Evolutionary conservation across 2,113 vertebrate genomes (phyloP), one percentile per base, ranked within the genome.

Genomic region (Artemisiospiza belli): DNA sequence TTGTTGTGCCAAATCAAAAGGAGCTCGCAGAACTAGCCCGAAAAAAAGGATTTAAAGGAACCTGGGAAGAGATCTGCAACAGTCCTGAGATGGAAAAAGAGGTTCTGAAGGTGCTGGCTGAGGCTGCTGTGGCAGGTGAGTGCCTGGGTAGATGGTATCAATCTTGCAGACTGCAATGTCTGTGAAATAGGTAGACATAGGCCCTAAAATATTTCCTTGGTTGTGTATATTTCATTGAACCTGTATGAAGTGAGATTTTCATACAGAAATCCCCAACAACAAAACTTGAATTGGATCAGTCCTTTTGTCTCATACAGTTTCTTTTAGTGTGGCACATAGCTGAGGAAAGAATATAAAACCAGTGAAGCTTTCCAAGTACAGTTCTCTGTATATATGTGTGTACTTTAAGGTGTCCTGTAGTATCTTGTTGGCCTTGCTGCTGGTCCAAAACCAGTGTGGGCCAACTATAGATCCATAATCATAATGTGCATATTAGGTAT

Each of bases 1-100:
- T 99, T 89, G 96, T 99, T 97, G 99, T 99, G 97, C 99, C 99
- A 98, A 99, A 99, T 97, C 98, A 99, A 97, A 99, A 99, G 97
- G 99, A 99, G 58, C 97, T 99, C 1, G 94, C 97, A 86, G 97
- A 98, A 64, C 94, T 99, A 90, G 99, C 99, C 57, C 97, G 97
- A 39, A 98, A 98, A 92, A 98, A 98, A 77, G 95, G 97, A 44
- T 96, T 99, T 92, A 87, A 91, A 57, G 99, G 99, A 67, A 98
- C 98, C 2, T 98, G 97, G 98, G 98, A 99, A 91, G 98, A 99
- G 91, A 98, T 99, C 82, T 99, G 99, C 74, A 98, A 98, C 94
- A 98, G 97, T 62, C 66, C 98, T 39, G 98, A 98, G 68, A 98
- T 99, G 98, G 99, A 99, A 83, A 98, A 98, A 35, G 98, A 99